phyloP scores from a whole-genome alignment of 2,888 invertebrate genomes.

The Copidosoma aretas region DNA sequence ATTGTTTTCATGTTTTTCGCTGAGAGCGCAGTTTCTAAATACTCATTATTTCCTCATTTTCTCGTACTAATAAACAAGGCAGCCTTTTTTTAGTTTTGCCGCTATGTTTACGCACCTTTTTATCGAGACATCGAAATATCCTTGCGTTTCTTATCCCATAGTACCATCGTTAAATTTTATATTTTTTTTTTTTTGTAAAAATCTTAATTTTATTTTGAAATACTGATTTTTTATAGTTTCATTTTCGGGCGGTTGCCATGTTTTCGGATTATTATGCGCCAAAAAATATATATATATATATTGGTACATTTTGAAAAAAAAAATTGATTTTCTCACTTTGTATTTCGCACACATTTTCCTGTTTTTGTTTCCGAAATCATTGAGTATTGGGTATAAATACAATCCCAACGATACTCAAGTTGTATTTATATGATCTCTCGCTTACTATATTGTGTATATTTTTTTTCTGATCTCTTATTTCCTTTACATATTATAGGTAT shows the following conservation, averaged over 20 bases:
- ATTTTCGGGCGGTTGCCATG: constrained; percentile 45
- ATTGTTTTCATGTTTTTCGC: not conserved
- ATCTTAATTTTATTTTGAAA: constrained; percentile 42
- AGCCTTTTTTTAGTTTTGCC: constrained; percentile 26
- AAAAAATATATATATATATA: constrained; percentile 8
- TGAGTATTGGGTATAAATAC: not conserved
- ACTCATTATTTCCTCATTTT: constrained; percentile 15
- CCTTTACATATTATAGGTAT: not conserved
- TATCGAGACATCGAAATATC: too few species aligned
- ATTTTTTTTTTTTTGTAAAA: constrained; percentile 25
- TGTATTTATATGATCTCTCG: not conserved
- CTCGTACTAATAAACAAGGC: constrained; percentile 36
- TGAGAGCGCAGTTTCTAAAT: not conserved
- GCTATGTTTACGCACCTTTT: constrained; percentile 4
- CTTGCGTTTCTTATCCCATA: constrained; percentile 29
- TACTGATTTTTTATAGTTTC: constrained; percentile 51
- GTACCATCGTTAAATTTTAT: constrained; percentile 45
- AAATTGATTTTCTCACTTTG: constrained; percentile 7
- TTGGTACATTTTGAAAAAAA: too few species aligned
- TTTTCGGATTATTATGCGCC: constrained; percentile 28
- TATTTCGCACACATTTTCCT: not conserved
- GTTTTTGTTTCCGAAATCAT: not conserved
- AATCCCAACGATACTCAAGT: not conserved
- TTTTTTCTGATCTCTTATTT: constrained; percentile 4
- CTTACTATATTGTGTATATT: constrained; percentile 1